These are phyloP conservation scores for Syrmaticus mikado DNA, from an alignment of 2,113 vertebrate species.

Conservation along the genomic window DNA sequence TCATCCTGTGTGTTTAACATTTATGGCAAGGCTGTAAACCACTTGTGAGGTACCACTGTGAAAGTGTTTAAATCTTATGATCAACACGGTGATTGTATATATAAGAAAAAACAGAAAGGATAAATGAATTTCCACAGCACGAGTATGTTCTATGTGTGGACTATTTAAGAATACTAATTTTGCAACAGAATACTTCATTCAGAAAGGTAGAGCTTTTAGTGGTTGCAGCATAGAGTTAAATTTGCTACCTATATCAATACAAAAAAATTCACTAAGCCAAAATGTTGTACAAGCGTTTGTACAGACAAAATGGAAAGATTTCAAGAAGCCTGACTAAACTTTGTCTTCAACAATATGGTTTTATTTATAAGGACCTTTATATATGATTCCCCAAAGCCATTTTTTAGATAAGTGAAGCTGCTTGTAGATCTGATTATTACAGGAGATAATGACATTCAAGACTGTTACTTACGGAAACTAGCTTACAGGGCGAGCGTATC, in stretches of 20 bases:
- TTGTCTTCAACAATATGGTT: background rate
- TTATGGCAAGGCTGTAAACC: background rate
- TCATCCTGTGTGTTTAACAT: background rate
- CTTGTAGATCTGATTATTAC: conserved; percentile 14
- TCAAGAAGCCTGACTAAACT: background rate
- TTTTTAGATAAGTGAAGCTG: background rate
- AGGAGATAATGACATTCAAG: conserved; percentile 1
- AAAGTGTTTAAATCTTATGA: background rate
- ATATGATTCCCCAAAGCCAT: background rate
- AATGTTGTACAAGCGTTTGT: background rate
- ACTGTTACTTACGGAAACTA: background rate
- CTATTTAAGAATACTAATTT: background rate
- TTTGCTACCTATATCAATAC: background rate
- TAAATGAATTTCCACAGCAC: background rate
- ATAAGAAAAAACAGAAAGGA: background rate
- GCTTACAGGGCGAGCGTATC: background rate
- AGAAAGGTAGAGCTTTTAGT: background rate
- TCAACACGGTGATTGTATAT: background rate
- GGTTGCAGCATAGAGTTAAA: background rate
- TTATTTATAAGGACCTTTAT: conserved; percentile 20
- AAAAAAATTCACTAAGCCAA: background rate
- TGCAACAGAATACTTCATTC: background rate
- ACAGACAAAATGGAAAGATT: background rate
- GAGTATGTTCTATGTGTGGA: background rate
- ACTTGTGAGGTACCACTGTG: background rate